Evolutionary conservation across 2,888 invertebrate genomes (phyloP), one percentile per base, ranked within the genome.

Genomic region (Rotaria macrura): DNA sequence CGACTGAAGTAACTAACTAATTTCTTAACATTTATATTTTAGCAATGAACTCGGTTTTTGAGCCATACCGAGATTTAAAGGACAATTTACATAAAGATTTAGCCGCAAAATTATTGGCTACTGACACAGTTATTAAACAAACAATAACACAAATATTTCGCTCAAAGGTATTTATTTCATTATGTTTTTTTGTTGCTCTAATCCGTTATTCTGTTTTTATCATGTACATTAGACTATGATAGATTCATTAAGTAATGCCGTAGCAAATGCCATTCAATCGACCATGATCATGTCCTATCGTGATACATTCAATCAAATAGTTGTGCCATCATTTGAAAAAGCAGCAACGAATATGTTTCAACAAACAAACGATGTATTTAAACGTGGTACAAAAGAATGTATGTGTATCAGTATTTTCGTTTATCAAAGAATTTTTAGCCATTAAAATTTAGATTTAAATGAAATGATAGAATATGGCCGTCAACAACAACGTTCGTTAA

Each of bases 341-440:
- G 93, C 95, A 85, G 95, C 95, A 88, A 94, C 94, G 89, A 93
- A 93, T 89, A 94, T 97, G 93, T 96, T 96, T 90, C 93, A 93
- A 83, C 96, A 97, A 91, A 93, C 97, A 86, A 95, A 96, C 90
- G 94, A 95, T 85, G 93, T 94, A 34, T 97, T 97, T 91, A 93
- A 94, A 85, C 93, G 93, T 87, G 97, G 97, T 85, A 95, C 96
- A 14, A 94, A 94, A 90, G 96, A 97, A 91, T 96, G 96, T 96
- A 92, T 93, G 94, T 88, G 83, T 20, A n/a, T n/a, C n/a, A n/a
- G n/a, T n/a, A n/a, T n/a, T n/a, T n/a, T n/a, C n/a, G n/a, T n/a
- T n/a, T n/a, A n/a, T n/a, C n/a, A n/a, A n/a, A n/a, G n/a, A n/a
- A n/a, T n/a, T n/a, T n/a, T n/a, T n/a, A n/a, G n/a, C n/a, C n/a